Base-by-base conservation (phyloP, 2,888 invertebrate species). In the Lymantria dispar region DNA sequence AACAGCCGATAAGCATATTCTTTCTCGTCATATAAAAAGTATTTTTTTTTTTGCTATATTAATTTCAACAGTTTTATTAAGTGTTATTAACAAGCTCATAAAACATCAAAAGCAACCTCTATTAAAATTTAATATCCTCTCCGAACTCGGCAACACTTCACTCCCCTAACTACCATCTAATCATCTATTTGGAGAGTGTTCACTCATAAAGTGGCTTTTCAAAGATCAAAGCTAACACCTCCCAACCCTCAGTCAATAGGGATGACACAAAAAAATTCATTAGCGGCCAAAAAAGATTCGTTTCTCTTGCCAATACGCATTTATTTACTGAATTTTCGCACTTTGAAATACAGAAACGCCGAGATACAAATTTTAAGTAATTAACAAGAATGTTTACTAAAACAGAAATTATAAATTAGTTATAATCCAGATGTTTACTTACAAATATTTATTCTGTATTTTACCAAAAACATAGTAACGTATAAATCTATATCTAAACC, bases 201-300 rank as follows among this genome's bases (percentile, higher is more conserved):
- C 79, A 79, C 78, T 80, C 74, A 77, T 75, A 76, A 80, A 87
- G 83, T 82, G 79, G 79, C 82, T 82, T 81, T 83, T 82, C 71
- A 76, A 74, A 87, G 83, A 85, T 87, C 87, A 88, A 88, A 88
- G 83, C 48, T 68, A 48, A 68, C 74, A 70, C 73, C 61, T 71
- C 58, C 51, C 62, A 59, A 57, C 62, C 68, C 68, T 64, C 58
- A 45, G 54, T 55, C 50, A 56, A 61, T 56, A 49, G 8, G 50
- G 65, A 72, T 77, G 71, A 64, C 67, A 71, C 64, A 69, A 77
- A 81, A 78, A 80, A 76, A 83, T 80, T 82, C 85, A 83, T 85
- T 80, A 82, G 78, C 78, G 68, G 59, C 72, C 71, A 59, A 76
- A 82, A 76, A 75, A 76, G 67, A 68, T 66, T 74, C 70, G 44